A percentile compares a stretch with the other conserved stretches of the same genome.
Evolutionary conservation across 2,113 vertebrate species (phyloP).

Genomic region (Bos indicus): DNA sequence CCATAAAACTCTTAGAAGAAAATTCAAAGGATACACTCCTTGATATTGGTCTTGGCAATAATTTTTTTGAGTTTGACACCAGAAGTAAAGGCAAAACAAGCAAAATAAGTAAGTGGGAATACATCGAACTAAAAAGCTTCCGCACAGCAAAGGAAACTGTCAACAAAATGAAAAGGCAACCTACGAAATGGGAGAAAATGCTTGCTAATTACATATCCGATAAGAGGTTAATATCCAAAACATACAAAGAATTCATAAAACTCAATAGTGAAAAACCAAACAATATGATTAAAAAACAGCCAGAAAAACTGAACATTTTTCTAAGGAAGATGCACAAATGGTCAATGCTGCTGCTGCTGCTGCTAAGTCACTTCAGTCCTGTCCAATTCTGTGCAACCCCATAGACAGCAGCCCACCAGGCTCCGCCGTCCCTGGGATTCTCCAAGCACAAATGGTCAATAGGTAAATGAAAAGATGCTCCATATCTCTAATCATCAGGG

Average conservation of each 20-base stretch:
- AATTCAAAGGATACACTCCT: neutral
- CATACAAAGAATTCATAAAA: neutral
- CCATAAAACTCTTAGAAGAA: neutral
- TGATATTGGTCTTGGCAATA: neutral
- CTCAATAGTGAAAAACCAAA: neutral
- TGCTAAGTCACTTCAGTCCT: too few relatives aligned
- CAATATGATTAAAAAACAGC: neutral
- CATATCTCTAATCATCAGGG: neutral
- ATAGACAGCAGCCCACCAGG: too few relatives aligned
- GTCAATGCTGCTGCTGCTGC: neutral
- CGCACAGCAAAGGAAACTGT: neutral
- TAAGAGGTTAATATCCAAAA: neutral
- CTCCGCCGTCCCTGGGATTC: too few relatives aligned
- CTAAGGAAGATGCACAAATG: neutral
- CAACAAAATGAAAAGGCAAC: neutral
- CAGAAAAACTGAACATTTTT: neutral
- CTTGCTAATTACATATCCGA: neutral
- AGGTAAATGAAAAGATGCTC: neutral
- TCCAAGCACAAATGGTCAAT: neutral
- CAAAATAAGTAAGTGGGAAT: neutral
- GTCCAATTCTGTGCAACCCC: too few relatives aligned
- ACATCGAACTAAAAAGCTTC: neutral
- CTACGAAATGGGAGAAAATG: neutral
- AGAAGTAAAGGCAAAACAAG: neutral
- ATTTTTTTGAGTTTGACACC: neutral